Evolutionary conservation across 2,888 invertebrate genomes (phyloP).

Genomic region (Chirona hameri): DNA sequence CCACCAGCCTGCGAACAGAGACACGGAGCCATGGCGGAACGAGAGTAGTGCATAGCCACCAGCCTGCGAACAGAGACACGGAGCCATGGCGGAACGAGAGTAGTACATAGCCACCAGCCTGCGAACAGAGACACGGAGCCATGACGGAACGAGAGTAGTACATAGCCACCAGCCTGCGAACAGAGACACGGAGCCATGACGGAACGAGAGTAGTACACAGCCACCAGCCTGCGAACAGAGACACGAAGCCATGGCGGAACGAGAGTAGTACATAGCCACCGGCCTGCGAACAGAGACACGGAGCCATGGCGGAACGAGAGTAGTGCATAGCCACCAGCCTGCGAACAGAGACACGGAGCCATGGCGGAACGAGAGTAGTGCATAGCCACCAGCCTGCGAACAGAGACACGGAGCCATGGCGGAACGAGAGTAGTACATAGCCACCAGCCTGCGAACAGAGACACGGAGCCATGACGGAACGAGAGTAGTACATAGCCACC

Average conservation of each 20-base stretch:
- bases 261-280: not conserved
- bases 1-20: too few relatives aligned
- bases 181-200: not conserved
- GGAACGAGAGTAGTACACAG: too few relatives aligned
- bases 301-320: not conserved
- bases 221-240: too few relatives aligned
- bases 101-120: not conserved
- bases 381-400: not conserved
- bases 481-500: conserved; percentile 1
- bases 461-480: too few relatives aligned
- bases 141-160: too few relatives aligned
- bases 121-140: not conserved
- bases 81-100: not conserved
- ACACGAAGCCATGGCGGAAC: too few relatives aligned
- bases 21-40: too few relatives aligned
- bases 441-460: not conserved
- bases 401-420: not conserved
- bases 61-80: not conserved
- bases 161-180: not conserved
- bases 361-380: not conserved
- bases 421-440: not conserved
- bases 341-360: not conserved
- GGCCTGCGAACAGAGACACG: not conserved
- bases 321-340: not conserved
- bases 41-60: not conserved